Conservation (phyloP, 2,797 vertebrate species). For the Enteromius thamalakanensis region DNA sequence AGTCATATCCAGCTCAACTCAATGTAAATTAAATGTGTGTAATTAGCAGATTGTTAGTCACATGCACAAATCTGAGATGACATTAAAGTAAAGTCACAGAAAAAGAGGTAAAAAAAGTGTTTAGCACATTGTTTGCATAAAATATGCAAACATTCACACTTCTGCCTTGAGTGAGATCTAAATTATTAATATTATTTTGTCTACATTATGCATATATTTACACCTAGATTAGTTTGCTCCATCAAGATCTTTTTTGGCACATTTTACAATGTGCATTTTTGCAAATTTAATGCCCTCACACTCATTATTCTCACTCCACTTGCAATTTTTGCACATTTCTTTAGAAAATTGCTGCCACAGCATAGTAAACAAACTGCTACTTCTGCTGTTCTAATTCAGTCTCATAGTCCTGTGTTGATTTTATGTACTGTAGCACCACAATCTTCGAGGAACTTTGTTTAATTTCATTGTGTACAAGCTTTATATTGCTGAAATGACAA, state of each 20-base stretch:
- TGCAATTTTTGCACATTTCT: neutral
- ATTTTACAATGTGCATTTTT: neutral
- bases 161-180: neutral
- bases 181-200: neutral
- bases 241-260: neutral
- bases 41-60: neutral
- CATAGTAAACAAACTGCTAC: neutral
- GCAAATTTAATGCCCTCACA: neutral
- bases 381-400: neutral
- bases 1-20: slow-evolving; percentile 1
- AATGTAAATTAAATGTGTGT: neutral
- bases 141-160: neutral
- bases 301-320: neutral
- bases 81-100: neutral
- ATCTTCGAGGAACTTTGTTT: neutral
- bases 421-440: neutral
- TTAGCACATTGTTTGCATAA: neutral
- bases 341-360: neutral
- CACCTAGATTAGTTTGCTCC: neutral
- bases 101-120: neutral
- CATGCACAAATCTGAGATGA: neutral
- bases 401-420: neutral
- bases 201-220: neutral
- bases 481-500: neutral
- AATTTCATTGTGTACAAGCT: neutral